Evolutionary conservation across 2,113 vertebrate genomes (phyloP), one percentile per base, ranked within the genome.

Genomic region (Hylia prasina): DNA sequence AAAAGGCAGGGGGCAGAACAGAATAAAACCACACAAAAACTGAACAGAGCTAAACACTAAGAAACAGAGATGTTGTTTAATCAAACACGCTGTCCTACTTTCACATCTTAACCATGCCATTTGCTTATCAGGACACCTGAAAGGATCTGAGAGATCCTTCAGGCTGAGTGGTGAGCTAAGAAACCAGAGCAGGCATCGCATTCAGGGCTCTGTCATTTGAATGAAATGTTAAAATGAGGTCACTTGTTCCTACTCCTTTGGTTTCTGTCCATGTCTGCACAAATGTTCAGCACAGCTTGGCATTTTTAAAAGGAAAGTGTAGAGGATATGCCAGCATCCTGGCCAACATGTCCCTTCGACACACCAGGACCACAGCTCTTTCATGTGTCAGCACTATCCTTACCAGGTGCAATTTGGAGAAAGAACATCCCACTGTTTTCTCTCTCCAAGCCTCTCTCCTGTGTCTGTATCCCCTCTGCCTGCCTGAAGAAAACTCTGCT

Each of bases 161-260:
- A 90, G 45, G 45, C 42, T 58, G 66, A 40, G n/a, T 9, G 27
- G 25, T 33, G 7, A 33, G 28, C 37, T 82, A 57, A 56, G 87
- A 82, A 94, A 93, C 66, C 30, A 27, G 37, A 54, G 66, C 3
- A 8, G 58, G 57, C 58, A 93, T 66, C 33, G 57, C 63, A 66
- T 31, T 72, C 27, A 5, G 22, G 42, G 33, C 19, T 53, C 81
- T 65, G 75, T 79, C 89, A 94, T 79, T 76, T 84, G 77, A 78
- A 89, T 79, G 70, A 93, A 76, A 93, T 39, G 35, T 71, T 96
- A 77, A 94, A 88, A 85, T 78, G 53, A 94, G 68, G 71, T 88
- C 73, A 93, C 84, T 91, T 82, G 30, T 63, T 85, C 64, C 82
- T 63, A 19, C 82, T 90, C 63, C 75, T 69, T 90, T 73, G 27